Evolutionary conservation across 2,888 invertebrate species (phyloP).

Genomic region (Caenorhabditis afra): DNA sequence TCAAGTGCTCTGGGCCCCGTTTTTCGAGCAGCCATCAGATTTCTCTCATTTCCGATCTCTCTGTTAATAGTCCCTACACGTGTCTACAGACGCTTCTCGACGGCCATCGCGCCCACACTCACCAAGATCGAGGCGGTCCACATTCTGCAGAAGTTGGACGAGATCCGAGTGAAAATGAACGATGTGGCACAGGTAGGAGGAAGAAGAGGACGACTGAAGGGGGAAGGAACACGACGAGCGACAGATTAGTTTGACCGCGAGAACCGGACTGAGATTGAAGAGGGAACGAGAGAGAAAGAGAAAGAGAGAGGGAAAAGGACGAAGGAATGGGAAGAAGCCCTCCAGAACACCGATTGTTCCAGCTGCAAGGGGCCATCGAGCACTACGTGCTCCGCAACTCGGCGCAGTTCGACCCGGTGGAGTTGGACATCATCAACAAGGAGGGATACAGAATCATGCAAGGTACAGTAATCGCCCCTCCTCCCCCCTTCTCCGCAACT

Average conservation of each 20-base stretch:
- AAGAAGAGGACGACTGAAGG: conserved; percentile 2
- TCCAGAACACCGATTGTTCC: too few species aligned
- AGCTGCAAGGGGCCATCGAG: conserved; percentile 74
- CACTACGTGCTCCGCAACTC: conserved; percentile 77
- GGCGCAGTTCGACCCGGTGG: conserved; percentile 75
- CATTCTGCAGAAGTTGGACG: conserved; percentile 68
- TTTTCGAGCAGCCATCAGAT: too few species aligned
- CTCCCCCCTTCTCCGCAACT: not conserved
- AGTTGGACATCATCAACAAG: conserved; percentile 73
- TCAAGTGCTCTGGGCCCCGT: conserved; percentile 22
- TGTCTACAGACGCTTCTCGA: conserved; percentile 77
- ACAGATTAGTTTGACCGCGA: not conserved
- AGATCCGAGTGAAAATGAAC: conserved; percentile 69
- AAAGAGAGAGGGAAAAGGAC: conserved; percentile 7
- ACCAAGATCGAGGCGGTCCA: conserved; percentile 77
- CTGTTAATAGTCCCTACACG: too few species aligned
- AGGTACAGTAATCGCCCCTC: conserved; percentile 32
- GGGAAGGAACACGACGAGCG: not conserved
- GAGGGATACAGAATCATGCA: conserved; percentile 62
- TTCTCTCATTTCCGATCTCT: conserved; percentile 11
- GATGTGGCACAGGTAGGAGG: conserved; percentile 70
- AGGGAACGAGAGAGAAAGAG: conserved; percentile 4
- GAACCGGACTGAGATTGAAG: not conserved
- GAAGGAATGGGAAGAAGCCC: too few species aligned
- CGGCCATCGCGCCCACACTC: conserved; percentile 77